Evolutionary conservation across 2,113 vertebrate genomes (phyloP).

Genomic region (Balaenoptera acutorostrata): DNA sequence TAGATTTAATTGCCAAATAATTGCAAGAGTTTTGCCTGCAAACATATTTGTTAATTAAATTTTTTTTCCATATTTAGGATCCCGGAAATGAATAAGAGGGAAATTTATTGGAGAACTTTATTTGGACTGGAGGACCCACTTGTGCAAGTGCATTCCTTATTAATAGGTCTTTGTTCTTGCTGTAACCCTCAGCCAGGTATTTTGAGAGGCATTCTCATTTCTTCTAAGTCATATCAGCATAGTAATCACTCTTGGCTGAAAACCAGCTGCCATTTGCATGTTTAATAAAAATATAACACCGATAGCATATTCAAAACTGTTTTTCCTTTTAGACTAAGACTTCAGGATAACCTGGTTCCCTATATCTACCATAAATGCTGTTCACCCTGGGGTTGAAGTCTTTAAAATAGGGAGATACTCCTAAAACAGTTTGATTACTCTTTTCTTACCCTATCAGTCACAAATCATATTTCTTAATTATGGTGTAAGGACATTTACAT

Average conservation of each 20-base stretch:
- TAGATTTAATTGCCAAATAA: slow-evolving; percentile 48
- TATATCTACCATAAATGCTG: slow-evolving; percentile 74
- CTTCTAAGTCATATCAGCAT: slow-evolving; percentile 82
- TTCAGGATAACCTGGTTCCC: slow-evolving; percentile 73
- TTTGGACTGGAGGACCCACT: slow-evolving; percentile 77
- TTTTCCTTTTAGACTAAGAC: slow-evolving; percentile 77
- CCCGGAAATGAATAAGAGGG: slow-evolving; percentile 75
- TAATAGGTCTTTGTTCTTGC: slow-evolving; percentile 84
- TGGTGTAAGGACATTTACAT: slow-evolving; percentile 84
- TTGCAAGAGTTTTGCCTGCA: slow-evolving; percentile 62
- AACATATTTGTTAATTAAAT: slow-evolving; percentile 81
- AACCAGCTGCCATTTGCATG: slow-evolving; percentile 82
- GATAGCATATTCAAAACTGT: slow-evolving; percentile 75
- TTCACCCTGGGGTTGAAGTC: slow-evolving; percentile 78
- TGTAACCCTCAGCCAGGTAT: slow-evolving; percentile 77
- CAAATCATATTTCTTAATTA: slow-evolving; percentile 86
- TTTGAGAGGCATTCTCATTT: slow-evolving; percentile 81
- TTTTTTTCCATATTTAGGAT: slow-evolving; percentile 73
- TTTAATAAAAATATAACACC: slow-evolving; percentile 84
- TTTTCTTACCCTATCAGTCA: slow-evolving; percentile 80
- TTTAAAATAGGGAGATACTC: slow-evolving; percentile 81
- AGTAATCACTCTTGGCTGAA: slow-evolving; percentile 84
- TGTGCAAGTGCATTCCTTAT: slow-evolving; percentile 77
- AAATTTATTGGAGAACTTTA: slow-evolving; percentile 77
- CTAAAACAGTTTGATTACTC: slow-evolving; percentile 83